phyloP scores from a whole-genome alignment of 2,888 invertebrate genomes.

The Bombylius major region DNA sequence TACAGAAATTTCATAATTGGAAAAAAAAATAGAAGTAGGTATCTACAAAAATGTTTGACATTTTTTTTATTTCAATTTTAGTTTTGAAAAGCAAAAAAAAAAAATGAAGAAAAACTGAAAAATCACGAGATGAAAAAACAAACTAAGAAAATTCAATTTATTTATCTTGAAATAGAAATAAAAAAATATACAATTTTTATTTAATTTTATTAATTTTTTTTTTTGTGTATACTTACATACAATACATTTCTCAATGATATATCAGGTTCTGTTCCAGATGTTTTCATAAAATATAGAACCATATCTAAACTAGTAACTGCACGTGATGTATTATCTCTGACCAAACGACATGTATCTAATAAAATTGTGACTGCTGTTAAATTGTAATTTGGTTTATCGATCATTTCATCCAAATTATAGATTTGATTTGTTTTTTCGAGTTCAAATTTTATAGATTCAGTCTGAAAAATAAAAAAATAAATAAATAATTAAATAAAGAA shows the following conservation, averaged over 20 bases:
- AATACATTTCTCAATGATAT: slow-evolving; percentile 33
- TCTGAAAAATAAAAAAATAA: slow-evolving; percentile 39
- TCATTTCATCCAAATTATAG: slow-evolving; percentile 56
- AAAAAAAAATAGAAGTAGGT: too few relatives aligned
- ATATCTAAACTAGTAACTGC: slow-evolving; percentile 44
- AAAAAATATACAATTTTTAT: neutral
- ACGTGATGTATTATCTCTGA: slow-evolving; percentile 59
- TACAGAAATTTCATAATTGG: too few relatives aligned
- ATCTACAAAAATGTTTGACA: too few relatives aligned
- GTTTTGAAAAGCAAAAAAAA: too few relatives aligned
- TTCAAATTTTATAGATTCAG: slow-evolving; percentile 61
- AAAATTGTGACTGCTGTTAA: slow-evolving; percentile 61
- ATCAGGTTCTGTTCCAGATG: slow-evolving; percentile 31
- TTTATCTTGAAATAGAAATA: too few relatives aligned
- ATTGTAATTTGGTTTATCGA: slow-evolving; percentile 66
- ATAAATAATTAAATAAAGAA: neutral
- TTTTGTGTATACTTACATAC: slow-evolving; percentile 23
- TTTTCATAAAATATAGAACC: slow-evolving; percentile 34
- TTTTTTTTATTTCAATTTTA: too few relatives aligned
- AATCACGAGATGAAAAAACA: too few relatives aligned
- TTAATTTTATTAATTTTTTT: neutral
- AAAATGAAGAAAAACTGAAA: too few relatives aligned
- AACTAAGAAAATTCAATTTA: neutral
- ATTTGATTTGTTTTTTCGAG: slow-evolving; percentile 57
- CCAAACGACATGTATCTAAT: slow-evolving; percentile 51